Conservation (phyloP, 2,888 invertebrate species). For the Conistra vaccinii region DNA sequence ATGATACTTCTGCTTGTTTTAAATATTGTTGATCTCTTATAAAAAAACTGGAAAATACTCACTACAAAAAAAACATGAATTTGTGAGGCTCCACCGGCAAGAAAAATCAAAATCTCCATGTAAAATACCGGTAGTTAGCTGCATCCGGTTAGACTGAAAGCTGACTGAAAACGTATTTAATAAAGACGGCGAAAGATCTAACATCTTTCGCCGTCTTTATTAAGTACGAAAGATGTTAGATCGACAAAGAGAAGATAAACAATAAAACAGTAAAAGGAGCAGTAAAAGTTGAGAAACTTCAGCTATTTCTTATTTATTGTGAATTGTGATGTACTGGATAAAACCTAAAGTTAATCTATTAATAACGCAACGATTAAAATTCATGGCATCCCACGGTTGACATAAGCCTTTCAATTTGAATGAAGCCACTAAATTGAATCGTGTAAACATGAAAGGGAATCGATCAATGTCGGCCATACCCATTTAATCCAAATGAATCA, state of each 20-base stretch:
- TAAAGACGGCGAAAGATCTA: background rate
- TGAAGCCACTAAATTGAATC: constrained; percentile 1
- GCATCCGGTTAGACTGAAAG: no score
- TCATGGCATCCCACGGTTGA: background rate
- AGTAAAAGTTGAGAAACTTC: background rate
- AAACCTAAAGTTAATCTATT: background rate
- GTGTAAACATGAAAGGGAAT: constrained; percentile 9
- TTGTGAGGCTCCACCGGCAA: no score
- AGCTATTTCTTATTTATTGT: background rate
- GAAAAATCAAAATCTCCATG: no score
- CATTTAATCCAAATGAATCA: constrained; percentile 29
- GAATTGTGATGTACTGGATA: background rate
- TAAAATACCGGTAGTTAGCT: no score
- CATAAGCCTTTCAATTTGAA: background rate
- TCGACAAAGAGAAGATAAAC: background rate
- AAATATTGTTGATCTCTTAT: background rate
- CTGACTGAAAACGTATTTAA: background rate
- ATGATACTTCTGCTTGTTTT: background rate
- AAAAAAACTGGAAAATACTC: no score
- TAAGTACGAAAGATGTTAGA: background rate
- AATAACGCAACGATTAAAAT: background rate
- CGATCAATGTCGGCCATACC: constrained; percentile 14
- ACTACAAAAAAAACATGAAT: no score
- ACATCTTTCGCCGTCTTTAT: no score
- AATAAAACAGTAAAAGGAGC: background rate